Evolutionary conservation across 2,113 vertebrate genomes (phyloP), one percentile per base, ranked within the genome.

Genomic region (Erpornis zantholeuca): DNA sequence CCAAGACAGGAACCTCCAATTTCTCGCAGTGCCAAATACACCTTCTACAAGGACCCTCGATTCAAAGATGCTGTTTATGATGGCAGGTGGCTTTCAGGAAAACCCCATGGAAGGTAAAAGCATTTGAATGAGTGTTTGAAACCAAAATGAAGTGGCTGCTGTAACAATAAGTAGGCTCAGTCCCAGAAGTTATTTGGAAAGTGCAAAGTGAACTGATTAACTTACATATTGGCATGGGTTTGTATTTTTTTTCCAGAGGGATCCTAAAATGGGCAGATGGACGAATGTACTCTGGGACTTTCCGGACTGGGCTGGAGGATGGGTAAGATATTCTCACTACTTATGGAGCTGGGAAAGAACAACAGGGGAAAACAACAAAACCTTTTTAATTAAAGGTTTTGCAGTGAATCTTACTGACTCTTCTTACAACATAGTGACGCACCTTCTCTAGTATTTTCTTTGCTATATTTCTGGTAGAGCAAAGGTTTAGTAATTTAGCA

Each of bases 31-130:
- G 99, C 99, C 64, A 98, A 97, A 28, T 99, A 99, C 80, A 99
- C 98, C 9, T 99, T 99, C 94, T 99, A 99, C 92, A 99, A 99
- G 94, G 99, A 99, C 66, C 97, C 98, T 47, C 98, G 99, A 42
- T 97, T 99, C 28, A 99, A 99, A 92, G 99, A 99, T 65, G 99
- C 98, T 8, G 98, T 95, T 12, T 99, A 99, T 10, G 98, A 99
- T 59, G 99, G 99, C 11, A 98, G 98, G 72, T 99, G 99, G 99
- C 96, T 99, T 71, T 94, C 98, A 1, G 99, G 99, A 53, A 99
- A 99, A 90, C 99, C 99, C 38, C 98, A 99, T 25, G 99, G 99
- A 94, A 99, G 98, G 99, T 99, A 72, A 97, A 97, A 73, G 47
- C 65, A 11, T 65, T 87, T 45, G 60, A 64, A 64, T 7, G 33